A percentile compares a stretch with the other conserved stretches of the same genome.
Evolutionary conservation across 2,113 vertebrate species (phyloP).

Genomic region (Pseudonaja textilis): DNA sequence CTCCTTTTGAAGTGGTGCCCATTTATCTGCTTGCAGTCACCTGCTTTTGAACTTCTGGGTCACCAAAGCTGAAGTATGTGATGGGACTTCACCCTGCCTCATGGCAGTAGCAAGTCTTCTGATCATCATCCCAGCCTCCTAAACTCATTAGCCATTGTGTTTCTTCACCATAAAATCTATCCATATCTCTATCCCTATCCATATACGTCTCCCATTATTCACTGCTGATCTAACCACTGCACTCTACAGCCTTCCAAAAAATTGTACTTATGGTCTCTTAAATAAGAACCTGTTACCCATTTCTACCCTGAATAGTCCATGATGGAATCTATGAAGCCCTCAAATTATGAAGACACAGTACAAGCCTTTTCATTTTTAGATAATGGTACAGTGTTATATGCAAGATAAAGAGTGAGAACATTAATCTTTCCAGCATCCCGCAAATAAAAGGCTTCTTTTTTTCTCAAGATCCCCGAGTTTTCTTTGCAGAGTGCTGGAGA

Average conservation of each 20-base stretch:
- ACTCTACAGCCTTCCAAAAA: not conserved
- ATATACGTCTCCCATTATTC: not conserved
- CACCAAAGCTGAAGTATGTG: not conserved
- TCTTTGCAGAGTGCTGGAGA: slow-evolving; percentile 4
- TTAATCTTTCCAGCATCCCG: slow-evolving; percentile 37
- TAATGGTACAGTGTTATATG: slow-evolving; percentile 37
- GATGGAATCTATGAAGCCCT: slow-evolving; percentile 40
- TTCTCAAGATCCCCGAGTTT: slow-evolving; percentile 7
- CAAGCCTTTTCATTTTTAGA: slow-evolving; percentile 57
- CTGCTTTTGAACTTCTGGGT: not conserved
- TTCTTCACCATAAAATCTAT: not conserved
- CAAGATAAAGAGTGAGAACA: slow-evolving; percentile 36
- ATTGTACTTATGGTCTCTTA: not conserved
- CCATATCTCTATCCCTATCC: not conserved
- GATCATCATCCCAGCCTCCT: not conserved
- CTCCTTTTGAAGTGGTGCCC: not conserved
- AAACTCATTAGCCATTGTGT: too few species aligned
- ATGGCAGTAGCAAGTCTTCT: not conserved
- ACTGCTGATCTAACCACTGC: not conserved
- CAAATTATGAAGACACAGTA: slow-evolving; percentile 42
- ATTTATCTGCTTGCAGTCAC: not conserved
- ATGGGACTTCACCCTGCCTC: not conserved
- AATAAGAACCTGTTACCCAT: not conserved
- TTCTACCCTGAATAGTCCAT: not conserved
- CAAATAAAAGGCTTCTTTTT: not conserved